These are phyloP conservation scores for Drosophila ogumai DNA, from an alignment of 1,140 invertebrate genomes.

Conservation along the genomic window DNA sequence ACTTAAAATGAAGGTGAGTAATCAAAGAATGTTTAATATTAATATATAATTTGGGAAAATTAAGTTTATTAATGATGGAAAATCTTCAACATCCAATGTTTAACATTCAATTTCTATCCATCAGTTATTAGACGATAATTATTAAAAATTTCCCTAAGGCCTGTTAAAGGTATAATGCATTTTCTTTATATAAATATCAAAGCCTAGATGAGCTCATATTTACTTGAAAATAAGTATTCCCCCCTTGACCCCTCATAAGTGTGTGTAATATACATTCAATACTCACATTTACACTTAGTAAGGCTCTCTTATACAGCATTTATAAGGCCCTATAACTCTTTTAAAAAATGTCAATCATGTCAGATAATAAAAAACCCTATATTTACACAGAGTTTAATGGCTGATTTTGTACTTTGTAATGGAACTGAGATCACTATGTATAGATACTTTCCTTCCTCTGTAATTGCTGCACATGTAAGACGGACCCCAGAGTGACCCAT, in stretches of 20 bases:
- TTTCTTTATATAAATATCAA: not conserved
- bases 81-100: too few relatives aligned
- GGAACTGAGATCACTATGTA: not conserved
- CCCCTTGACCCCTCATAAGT: not conserved
- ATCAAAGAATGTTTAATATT: too few relatives aligned
- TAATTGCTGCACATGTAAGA: constrained; percentile 73
- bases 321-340: not conserved
- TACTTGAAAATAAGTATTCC: not conserved
- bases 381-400: not conserved
- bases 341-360: constrained; percentile 4
- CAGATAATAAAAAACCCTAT: not conserved
- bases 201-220: constrained; percentile 9
- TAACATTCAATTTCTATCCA: not conserved
- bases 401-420: constrained; percentile 8
- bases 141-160: too few relatives aligned
- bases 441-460: constrained; percentile 36
- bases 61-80: too few relatives aligned
- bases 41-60: too few relatives aligned
- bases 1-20: constrained; percentile 84
- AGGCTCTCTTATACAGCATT: too few relatives aligned
- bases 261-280: not conserved
- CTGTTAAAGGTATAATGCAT: too few relatives aligned
- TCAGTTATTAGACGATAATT: not conserved
- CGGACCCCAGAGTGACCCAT: constrained; percentile 52
- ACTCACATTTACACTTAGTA: not conserved